Conservation (phyloP, 2,113 vertebrate species). For the Terrapene triunguis region DNA sequence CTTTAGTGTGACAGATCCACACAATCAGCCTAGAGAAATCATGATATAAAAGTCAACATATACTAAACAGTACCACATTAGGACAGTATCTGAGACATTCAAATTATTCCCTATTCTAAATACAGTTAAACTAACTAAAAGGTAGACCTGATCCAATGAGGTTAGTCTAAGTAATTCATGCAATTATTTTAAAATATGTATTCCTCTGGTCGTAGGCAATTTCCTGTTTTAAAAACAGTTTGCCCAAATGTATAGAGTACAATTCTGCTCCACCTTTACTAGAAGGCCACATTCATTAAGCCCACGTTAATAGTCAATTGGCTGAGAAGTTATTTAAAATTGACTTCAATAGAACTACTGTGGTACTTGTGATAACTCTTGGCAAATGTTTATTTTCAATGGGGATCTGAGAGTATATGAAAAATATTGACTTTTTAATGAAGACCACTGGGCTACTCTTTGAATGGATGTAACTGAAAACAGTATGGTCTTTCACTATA, state of each 20-base stretch:
- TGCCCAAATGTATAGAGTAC: not conserved
- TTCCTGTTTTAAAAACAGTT: not conserved
- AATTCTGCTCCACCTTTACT: not conserved
- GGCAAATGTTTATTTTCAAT: constrained; percentile 1
- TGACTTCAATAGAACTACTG: not conserved
- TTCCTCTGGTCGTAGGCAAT: not conserved
- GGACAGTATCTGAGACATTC: not conserved
- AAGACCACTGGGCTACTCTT: not conserved
- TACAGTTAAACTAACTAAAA: not conserved
- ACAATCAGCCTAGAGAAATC: not conserved
- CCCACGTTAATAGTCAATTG: not conserved
- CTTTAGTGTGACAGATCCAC: not conserved
- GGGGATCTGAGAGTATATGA: not conserved
- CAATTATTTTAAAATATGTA: not conserved
- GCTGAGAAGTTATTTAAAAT: not conserved
- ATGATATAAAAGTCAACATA: not conserved
- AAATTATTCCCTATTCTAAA: not conserved
- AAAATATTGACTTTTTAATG: not conserved
- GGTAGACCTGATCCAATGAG: not conserved
- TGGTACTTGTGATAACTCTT: not conserved
- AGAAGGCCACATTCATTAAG: not conserved
- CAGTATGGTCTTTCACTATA: not conserved
- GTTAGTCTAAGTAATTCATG: not conserved
- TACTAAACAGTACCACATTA: not conserved
- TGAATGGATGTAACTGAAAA: not conserved